phyloP scores from a whole-genome alignment of 2,113 vertebrate species.

The Grantiella picta region DNA sequence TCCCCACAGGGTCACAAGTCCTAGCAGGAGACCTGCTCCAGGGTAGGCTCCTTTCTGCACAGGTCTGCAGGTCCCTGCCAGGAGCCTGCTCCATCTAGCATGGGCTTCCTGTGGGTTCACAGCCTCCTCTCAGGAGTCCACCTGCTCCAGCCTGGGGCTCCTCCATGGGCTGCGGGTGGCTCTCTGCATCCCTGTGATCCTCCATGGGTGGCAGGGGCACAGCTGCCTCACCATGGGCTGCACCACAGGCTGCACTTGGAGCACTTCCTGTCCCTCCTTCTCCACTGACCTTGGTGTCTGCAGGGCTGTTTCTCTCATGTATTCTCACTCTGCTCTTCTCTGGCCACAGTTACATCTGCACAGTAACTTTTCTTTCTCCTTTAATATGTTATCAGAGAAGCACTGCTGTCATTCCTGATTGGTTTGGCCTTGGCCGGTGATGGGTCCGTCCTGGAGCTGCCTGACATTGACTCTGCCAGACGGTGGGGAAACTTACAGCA shows the following conservation, averaged over 20 bases:
- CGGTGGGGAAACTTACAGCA: background rate
- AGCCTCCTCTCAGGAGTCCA: background rate
- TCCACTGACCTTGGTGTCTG: background rate
- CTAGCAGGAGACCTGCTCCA: background rate
- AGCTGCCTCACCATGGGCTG: background rate
- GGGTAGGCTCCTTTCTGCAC: background rate
- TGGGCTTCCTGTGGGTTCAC: background rate
- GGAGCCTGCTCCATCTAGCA: background rate
- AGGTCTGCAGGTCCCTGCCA: background rate
- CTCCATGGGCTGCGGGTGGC: background rate
- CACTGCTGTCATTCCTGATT: background rate
- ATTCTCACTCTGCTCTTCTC: background rate
- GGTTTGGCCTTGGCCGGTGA: accelerated
- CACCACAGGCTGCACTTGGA: background rate
- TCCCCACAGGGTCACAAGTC: background rate
- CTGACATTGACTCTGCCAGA: background rate
- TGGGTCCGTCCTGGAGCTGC: accelerated
- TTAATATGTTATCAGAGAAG: background rate
- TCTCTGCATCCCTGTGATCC: accelerated
- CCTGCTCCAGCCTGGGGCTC: accelerated
- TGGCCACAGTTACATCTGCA: accelerated
- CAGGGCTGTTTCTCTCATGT: background rate
- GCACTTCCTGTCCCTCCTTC: background rate
- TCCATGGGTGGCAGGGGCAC: background rate
- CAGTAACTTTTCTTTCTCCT: background rate